Conservation (phyloP, 2,113 vertebrate species). For the Oryzias woworae region DNA sequence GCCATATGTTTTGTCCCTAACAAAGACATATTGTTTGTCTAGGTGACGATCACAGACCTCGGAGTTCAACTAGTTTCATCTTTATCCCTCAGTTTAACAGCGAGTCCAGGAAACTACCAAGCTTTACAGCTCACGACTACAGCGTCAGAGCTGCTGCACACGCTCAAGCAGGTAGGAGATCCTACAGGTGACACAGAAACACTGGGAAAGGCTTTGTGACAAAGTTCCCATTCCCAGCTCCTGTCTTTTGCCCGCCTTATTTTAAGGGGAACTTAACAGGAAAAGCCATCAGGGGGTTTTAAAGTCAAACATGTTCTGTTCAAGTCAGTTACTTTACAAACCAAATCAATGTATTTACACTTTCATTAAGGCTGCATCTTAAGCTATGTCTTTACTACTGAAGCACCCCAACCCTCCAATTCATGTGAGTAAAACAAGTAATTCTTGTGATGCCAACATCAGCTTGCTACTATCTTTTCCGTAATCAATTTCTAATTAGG, state of each 20-base stretch:
- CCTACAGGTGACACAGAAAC: too few relatives aligned
- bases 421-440: slow-evolving; percentile 41
- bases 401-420: slow-evolving; percentile 40
- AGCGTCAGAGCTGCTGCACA: slow-evolving; percentile 85
- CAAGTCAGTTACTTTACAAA: too few relatives aligned
- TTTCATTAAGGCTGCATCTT: not conserved
- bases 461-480: slow-evolving; percentile 32
- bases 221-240: too few relatives aligned
- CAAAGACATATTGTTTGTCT: not conserved
- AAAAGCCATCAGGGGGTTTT: too few relatives aligned
- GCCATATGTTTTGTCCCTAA: not conserved
- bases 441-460: slow-evolving; percentile 23
- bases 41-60: slow-evolving; percentile 89
- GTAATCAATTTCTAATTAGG: slow-evolving; percentile 63
- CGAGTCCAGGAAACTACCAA: slow-evolving; percentile 80
- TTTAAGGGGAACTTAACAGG: too few relatives aligned
- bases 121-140: slow-evolving; percentile 82
- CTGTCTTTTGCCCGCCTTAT: too few relatives aligned
- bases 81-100: slow-evolving; percentile 83
- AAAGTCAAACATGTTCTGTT: too few relatives aligned
- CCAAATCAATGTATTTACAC: too few relatives aligned
- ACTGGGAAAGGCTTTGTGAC: too few relatives aligned
- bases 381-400: slow-evolving; percentile 8
- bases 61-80: slow-evolving; percentile 89
- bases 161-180: slow-evolving; percentile 83